Conservation (phyloP, 2,797 vertebrate genomes). For the Megalops cyprinoides region DNA sequence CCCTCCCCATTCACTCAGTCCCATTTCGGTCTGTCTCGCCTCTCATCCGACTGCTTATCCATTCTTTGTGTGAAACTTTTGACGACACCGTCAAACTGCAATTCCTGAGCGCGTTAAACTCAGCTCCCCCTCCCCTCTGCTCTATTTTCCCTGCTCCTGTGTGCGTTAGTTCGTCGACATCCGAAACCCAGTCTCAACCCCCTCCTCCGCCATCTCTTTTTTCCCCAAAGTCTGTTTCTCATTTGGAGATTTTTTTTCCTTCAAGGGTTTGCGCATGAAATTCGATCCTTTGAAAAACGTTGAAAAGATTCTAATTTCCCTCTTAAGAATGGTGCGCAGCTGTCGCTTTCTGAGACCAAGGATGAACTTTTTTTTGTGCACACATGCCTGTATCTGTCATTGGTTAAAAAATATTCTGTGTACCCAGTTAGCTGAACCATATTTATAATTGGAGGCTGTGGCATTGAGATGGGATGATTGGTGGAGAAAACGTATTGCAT, state of each 20-base stretch:
- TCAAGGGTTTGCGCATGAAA: conserved; percentile 61
- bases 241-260: conserved; percentile 59
- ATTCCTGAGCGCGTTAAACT: conserved; percentile 45
- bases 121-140: conserved; percentile 32
- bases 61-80: conserved; percentile 51
- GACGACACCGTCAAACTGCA: conserved; percentile 40
- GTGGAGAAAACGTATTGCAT: not conserved
- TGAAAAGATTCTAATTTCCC: conserved; percentile 53
- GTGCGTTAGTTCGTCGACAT: conserved; percentile 50
- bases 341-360: not conserved
- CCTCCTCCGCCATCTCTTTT: conserved; percentile 43
- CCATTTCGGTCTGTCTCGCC: conserved; percentile 17
- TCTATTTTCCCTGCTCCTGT: conserved; percentile 38
- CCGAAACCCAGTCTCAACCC: conserved; percentile 55
- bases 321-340: conserved; percentile 20
- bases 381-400: conserved; percentile 14
- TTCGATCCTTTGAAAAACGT: conserved; percentile 62
- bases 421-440: not conserved
- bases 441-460: not conserved
- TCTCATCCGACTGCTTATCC: conserved; percentile 39
- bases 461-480: not conserved
- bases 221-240: conserved; percentile 67
- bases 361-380: not conserved
- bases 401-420: not conserved
- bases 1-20: conserved; percentile 27